Evolutionary conservation across 2,888 invertebrate species (phyloP), one percentile per base, ranked within the genome.

Genomic region (Camponotus fellah): DNA sequence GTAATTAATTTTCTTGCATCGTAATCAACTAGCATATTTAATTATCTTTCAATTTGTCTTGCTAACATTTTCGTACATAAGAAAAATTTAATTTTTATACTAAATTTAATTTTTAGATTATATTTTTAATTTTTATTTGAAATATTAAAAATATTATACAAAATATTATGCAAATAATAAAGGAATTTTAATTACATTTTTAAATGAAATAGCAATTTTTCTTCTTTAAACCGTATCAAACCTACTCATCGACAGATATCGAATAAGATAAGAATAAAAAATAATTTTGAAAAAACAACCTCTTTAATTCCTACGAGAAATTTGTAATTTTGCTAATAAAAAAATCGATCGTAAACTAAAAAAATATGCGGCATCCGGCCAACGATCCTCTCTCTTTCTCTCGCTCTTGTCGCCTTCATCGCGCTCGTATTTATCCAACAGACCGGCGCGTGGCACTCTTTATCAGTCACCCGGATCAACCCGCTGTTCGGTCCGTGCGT

Each of bases 381-480:
- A 53, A n/a, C 17, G 53, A n/a, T n/a, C 14, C 17, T n/a, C 53
- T 53, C n/a, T 53, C n/a, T n/a, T n/a, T 53, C 53, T 53, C n/a
- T n/a, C 26, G 26, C 8, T 53, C 90, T 86, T 76, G 85, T 91
- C 88, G 88, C 88, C 89, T 89, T 90, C 90, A 89, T 89, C 84
- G 88, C 88, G 86, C 89, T 86, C 90, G 87, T 85, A 81, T 90
- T 88, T 86, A 87, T 88, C 82, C 84, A 86, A 88, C 80, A 80
- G 76, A 76, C 69, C 21, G 92, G 90, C 92, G 92, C 93, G 93
- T 94, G 94, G 93, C 93, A 87, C 85, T 91, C 92, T 90, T 93
- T 94, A 94, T 94, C 94, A 93, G 94, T 94, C 92, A 93, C 89
- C 85, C 84, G 87, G 85, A 91, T 92, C 94, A 91, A 88, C 89